Evolutionary conservation across 2,797 vertebrate genomes (phyloP).

Genomic region (Xiphophorus birchmanni): DNA sequence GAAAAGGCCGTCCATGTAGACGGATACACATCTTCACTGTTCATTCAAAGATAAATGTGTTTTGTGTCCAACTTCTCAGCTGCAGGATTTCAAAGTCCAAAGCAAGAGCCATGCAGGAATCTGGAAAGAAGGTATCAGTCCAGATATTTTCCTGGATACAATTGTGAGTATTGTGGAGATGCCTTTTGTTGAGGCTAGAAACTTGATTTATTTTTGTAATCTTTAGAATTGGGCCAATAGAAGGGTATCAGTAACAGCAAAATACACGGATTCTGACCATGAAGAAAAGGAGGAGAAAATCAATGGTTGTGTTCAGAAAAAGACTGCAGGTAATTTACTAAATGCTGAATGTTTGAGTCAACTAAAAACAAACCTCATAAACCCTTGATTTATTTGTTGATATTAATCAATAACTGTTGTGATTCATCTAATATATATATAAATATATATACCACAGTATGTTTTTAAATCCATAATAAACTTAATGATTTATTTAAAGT

Average conservation of each 20-base stretch:
- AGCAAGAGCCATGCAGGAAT: slow-evolving; percentile 25
- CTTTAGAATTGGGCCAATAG: slow-evolving; percentile 72
- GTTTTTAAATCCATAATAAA: neutral
- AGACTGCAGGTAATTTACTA: slow-evolving; percentile 75
- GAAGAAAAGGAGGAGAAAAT: slow-evolving; percentile 84
- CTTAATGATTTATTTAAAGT: neutral
- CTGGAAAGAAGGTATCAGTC: slow-evolving; percentile 62
- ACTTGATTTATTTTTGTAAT: neutral
- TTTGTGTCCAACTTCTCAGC: slow-evolving; percentile 4
- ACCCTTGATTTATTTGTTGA: neutral
- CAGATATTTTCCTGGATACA: neutral
- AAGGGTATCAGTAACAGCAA: slow-evolving; percentile 53
- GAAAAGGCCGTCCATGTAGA: neutral
- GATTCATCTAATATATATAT: neutral
- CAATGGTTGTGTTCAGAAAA: slow-evolving; percentile 71
- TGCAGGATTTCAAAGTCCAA: slow-evolving; percentile 46
- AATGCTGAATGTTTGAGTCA: slow-evolving; percentile 60
- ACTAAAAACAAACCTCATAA: neutral
- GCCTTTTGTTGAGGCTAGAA: neutral
- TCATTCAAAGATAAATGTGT: neutral
- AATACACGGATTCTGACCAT: slow-evolving; percentile 68
- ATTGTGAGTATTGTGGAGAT: neutral
- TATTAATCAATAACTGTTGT: neutral
- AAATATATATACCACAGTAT: neutral
- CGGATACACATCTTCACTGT: neutral